A percentile compares a stretch with the other conserved stretches of the same genome.
phyloP scores from a whole-genome alignment of 2,888 invertebrate genomes.

The Idaea biselata region DNA sequence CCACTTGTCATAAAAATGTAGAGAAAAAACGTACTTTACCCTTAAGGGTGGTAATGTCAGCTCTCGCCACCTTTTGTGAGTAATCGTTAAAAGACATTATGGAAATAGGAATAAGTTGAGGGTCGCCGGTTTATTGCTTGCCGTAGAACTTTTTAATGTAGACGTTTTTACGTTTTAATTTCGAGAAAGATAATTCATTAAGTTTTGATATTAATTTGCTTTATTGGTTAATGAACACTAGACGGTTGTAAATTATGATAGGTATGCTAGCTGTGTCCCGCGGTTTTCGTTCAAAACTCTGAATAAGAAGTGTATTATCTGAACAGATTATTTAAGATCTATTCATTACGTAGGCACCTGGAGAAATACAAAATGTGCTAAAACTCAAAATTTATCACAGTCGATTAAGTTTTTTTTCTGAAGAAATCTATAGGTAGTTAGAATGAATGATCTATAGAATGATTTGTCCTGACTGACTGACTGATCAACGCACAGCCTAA shows the following conservation, averaged over 20 bases:
- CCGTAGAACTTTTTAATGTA: neutral
- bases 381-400: no score
- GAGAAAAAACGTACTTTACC: constrained; percentile 29
- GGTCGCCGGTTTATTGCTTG: neutral
- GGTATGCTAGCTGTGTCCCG: neutral
- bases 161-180: neutral
- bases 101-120: constrained; percentile 25
- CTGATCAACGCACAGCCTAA: no score
- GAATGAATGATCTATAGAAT: no score
- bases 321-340: no score
- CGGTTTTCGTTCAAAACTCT: neutral
- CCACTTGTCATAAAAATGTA: constrained; percentile 47
- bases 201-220: neutral
- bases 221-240: neutral
- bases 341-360: no score
- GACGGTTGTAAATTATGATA: neutral
- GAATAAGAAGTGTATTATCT: no score
- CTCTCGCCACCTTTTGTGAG: constrained; percentile 31
- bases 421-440: no score
- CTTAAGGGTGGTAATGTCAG: constrained; percentile 39
- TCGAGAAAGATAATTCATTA: neutral
- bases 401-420: no score
- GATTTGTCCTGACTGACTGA: no score
- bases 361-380: no score
- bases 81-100: constrained; percentile 22